Evolutionary conservation across 64 coral and sea anemone genomes (phyloP), one percentile per base, ranked within the genome.

Genomic region (Hydrozoanthus tunicans): DNA sequence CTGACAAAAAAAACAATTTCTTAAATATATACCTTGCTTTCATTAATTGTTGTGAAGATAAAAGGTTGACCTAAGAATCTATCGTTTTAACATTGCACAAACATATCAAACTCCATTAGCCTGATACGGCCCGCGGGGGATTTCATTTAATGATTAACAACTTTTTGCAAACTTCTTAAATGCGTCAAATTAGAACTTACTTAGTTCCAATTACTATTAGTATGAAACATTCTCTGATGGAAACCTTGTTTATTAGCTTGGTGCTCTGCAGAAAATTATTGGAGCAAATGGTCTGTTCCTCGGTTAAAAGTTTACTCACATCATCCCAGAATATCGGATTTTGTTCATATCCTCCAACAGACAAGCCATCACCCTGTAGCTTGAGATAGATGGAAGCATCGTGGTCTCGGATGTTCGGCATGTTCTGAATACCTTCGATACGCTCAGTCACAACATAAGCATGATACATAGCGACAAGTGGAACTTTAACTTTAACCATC

Each of bases 241-340:
- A 11, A 65, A 11, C 63, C 11, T 11, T 65, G 5, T 0, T 0
- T 65, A 0, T 11, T 15, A 14, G 13, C 12, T 65, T 65, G 9
- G 11, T 13, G 6, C 4, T 13, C 63, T 13, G 9, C 20, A 9
- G 5, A 32, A 6, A 73, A 7, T 7, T 73, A 43, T 27, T 73
- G 20, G 32, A 15, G 25, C 25, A 26, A 73, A 73, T 73, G 32
- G 0, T 73, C 10, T 75, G 70, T 43, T 0, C 32, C 8, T 66
- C 5, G 72, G 27, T 53, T 76, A 4, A 53, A 13, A 4, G 13
- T 76, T 76, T 68, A 32, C 84, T 83, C 9, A 99, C 97, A 82
- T 99, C 90, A 63, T 99, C 97, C 97, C 97, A 99, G 76, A 96
- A 99, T 15, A 99, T 59, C 56, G 97, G 97, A 67, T 99, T 99